A percentile compares a stretch with the other conserved stretches of the same genome.
These are phyloP conservation scores for Pao palembangensis DNA, from an alignment of 2,113 vertebrate genomes.

Conservation along the genomic window DNA sequence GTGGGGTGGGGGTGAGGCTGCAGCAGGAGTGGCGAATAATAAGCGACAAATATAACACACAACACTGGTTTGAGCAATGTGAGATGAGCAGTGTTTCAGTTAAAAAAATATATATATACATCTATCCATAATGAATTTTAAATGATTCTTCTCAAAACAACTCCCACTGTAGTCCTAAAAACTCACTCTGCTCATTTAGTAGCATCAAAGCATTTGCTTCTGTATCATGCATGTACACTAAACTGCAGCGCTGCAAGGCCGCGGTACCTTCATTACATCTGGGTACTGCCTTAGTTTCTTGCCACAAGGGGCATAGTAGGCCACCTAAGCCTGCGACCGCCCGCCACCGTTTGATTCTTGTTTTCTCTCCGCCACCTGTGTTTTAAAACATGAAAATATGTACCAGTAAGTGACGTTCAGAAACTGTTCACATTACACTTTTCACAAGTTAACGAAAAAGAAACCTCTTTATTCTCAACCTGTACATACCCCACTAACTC, in stretches of 20 bases:
- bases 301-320: slow-evolving; percentile 93
- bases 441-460: too few relatives aligned
- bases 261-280: slow-evolving; percentile 93
- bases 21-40: neutral
- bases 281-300: slow-evolving; percentile 97
- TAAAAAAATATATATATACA: neutral
- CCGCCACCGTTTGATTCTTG: too few relatives aligned
- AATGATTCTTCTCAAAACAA: too few relatives aligned
- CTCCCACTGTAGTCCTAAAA: too few relatives aligned
- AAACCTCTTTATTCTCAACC: too few relatives aligned
- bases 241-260: neutral
- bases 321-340: slow-evolving; percentile 82
- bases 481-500: slow-evolving; percentile 87
- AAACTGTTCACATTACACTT: too few relatives aligned
- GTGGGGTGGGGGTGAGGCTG: neutral
- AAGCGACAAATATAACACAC: neutral
- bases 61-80: neutral
- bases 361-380: too few relatives aligned
- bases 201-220: too few relatives aligned
- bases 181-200: too few relatives aligned
- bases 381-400: too few relatives aligned
- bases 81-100: neutral
- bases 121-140: neutral
- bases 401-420: too few relatives aligned
- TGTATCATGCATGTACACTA: too few relatives aligned